A percentile compares a stretch with the other conserved stretches of the same genome.
Conservation (phyloP, 1,140 invertebrate species). For the Triops longicaudatus region DNA sequence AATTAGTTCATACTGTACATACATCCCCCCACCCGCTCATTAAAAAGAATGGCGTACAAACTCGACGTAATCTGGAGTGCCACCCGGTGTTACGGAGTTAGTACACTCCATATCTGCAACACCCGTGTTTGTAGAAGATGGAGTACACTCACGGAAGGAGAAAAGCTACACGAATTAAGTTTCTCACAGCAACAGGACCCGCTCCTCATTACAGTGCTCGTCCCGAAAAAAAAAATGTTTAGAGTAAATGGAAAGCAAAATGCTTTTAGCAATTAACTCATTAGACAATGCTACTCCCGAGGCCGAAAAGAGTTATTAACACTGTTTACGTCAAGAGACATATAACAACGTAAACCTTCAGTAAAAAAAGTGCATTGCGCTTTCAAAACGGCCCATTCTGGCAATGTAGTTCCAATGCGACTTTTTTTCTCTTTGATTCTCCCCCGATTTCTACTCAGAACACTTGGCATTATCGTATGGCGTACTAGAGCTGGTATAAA, state of each 20-base stretch:
- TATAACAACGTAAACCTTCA: no score
- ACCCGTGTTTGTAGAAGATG: not conserved
- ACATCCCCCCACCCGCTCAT: not conserved
- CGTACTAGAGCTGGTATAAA: not conserved
- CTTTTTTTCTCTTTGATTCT: no score
- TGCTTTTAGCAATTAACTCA: conserved; percentile 2
- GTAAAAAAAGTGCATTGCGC: no score
- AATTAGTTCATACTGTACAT: not conserved
- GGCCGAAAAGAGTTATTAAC: not conserved
- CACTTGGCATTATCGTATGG: conserved; percentile 1
- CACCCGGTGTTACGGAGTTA: not conserved
- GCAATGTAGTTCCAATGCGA: no score
- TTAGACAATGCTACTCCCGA: not conserved
- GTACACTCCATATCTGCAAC: not conserved
- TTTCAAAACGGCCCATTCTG: no score
- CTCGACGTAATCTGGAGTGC: not conserved
- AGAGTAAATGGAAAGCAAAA: not conserved
- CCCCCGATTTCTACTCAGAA: not conserved
- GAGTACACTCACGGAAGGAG: not conserved
- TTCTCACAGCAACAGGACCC: not conserved
- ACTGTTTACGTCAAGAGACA: not conserved
- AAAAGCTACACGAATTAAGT: conserved; percentile 8
- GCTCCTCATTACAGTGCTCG: not conserved
- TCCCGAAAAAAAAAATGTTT: not conserved
- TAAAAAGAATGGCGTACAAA: not conserved